Percentiles rank a stretch among this genome's conserved stretches.
phyloP scores from a whole-genome alignment of 2,888 invertebrate genomes.

The Netelia fuscicornis region DNA sequence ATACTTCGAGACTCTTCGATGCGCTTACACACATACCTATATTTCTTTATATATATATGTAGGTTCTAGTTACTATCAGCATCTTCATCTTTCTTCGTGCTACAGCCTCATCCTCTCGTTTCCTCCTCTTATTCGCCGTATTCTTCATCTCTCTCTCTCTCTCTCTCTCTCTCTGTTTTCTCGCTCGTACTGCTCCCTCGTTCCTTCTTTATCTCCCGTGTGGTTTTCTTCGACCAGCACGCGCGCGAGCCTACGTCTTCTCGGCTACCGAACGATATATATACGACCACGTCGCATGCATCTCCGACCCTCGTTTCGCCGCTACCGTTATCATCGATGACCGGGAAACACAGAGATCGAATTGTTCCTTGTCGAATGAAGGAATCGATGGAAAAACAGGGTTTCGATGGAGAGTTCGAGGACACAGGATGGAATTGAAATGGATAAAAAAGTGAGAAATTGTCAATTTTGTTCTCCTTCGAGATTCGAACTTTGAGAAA shows the following conservation, averaged over 20 bases:
- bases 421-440: background rate
- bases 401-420: background rate
- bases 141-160: conserved; percentile 52
- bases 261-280: conserved; percentile 38
- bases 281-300: background rate
- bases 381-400: conserved; percentile 37
- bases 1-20: conserved; percentile 48
- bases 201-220: conserved; percentile 36
- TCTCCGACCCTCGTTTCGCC: background rate
- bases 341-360: conserved; percentile 35
- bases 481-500: too few relatives aligned
- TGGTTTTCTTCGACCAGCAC: conserved; percentile 19
- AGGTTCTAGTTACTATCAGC: conserved; percentile 52
- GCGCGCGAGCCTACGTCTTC: conserved; percentile 24
- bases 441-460: too few relatives aligned
- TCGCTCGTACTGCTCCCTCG: conserved; percentile 32
- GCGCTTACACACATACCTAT: too few relatives aligned
- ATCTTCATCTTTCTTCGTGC: conserved; percentile 65
- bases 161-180: conserved; percentile 27
- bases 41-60: background rate
- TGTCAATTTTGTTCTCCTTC: too few relatives aligned
- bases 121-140: conserved; percentile 19
- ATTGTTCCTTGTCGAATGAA: conserved; percentile 27
- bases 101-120: conserved; percentile 49
- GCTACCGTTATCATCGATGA: conserved; percentile 68